Conservation (phyloP, 2,888 invertebrate genomes). For the Thysanoteuthis rhombus region DNA sequence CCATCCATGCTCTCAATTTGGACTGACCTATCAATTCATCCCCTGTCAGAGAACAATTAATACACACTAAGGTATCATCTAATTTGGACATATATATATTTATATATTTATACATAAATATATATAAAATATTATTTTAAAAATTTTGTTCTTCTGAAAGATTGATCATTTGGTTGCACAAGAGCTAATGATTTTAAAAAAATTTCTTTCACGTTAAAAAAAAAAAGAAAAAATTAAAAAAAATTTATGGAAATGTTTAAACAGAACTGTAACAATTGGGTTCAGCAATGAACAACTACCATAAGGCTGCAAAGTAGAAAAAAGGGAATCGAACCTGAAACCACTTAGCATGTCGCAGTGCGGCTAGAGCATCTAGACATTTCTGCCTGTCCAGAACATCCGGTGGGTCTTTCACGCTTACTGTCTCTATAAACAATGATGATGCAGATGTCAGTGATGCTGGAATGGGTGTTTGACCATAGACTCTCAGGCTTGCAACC, state of each 20-base stretch:
- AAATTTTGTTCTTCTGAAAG: conserved; percentile 25
- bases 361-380: conserved; percentile 99
- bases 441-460: conserved; percentile 45
- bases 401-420: conserved; percentile 76
- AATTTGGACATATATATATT: background rate
- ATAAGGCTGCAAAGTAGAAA: conserved; percentile 63
- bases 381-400: conserved; percentile 98
- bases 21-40: conserved; percentile 25
- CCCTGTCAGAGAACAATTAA: conserved; percentile 16
- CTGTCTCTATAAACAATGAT: conserved; percentile 64
- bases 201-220: background rate
- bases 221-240: background rate
- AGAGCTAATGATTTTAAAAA: conserved; percentile 23
- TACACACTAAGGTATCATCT: background rate
- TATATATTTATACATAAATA: background rate
- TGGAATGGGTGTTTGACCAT: conserved; percentile 69
- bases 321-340: conserved; percentile 86
- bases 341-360: conserved; percentile 99
- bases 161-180: conserved; percentile 37
- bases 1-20: conserved; percentile 20
- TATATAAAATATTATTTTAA: background rate
- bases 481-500: conserved; percentile 34
- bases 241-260: background rate
- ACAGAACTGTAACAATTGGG: conserved; percentile 18
- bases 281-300: conserved; percentile 37